Evolutionary conservation across 2,888 invertebrate genomes (phyloP).

Genomic region (Deilephila elpenor): DNA sequence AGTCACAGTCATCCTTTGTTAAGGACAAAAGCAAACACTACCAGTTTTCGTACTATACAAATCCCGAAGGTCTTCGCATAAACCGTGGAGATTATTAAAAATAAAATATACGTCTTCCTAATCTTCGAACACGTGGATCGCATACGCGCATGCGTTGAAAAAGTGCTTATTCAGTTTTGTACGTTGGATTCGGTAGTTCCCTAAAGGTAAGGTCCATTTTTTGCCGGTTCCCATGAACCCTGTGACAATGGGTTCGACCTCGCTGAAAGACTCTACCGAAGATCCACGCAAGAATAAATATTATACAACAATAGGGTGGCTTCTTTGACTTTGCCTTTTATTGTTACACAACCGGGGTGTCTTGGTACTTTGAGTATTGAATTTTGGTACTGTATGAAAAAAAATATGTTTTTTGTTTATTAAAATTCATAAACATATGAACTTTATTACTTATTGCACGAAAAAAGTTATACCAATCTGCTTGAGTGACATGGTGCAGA

Average conservation of each 20-base stretch:
- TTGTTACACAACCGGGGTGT: conserved; percentile 40
- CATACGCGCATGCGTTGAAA: conserved; percentile 66
- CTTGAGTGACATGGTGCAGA: too few relatives aligned
- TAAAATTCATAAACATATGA: too few relatives aligned
- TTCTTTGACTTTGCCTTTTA: conserved; percentile 78
- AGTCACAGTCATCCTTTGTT: conserved; percentile 39
- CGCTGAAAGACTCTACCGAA: conserved; percentile 73
- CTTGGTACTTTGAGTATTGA: conserved; percentile 57
- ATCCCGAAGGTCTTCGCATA: conserved; percentile 55
- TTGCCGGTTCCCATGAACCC: conserved; percentile 83
- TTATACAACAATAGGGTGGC: conserved; percentile 80
- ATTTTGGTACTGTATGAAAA: too few relatives aligned
- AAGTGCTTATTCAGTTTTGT: conserved; percentile 80
- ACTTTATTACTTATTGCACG: too few relatives aligned
- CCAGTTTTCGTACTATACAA: conserved; percentile 38
- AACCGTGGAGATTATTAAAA: conserved; percentile 67
- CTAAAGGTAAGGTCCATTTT: conserved; percentile 77
- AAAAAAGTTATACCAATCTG: too few relatives aligned
- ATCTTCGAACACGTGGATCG: conserved; percentile 79
- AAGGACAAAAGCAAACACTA: conserved; percentile 50
- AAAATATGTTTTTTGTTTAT: too few relatives aligned
- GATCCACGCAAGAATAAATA: conserved; percentile 84
- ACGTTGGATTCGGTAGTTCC: conserved; percentile 65
- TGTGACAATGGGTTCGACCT: conserved; percentile 79
- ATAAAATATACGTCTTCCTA: conserved; percentile 62